Conservation (phyloP, 2,113 vertebrate species). For the Myocastor coypus region DNA sequence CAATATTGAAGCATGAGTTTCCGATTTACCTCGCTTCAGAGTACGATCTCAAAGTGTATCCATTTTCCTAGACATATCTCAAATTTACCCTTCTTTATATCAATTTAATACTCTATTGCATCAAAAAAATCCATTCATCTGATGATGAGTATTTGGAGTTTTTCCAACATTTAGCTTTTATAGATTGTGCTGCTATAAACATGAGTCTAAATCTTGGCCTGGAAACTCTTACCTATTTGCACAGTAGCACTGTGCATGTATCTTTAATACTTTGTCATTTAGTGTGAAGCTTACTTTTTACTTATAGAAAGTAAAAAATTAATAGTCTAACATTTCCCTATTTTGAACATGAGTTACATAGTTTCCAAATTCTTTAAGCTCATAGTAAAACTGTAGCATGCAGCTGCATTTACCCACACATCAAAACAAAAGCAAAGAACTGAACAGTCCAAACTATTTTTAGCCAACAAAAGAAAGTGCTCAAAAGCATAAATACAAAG, state of each 20-base stretch:
- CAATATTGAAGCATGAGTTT: not conserved
- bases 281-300: not conserved
- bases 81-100: not conserved
- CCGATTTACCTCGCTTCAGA: not conserved
- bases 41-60: not conserved
- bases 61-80: not conserved
- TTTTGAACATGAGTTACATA: conserved; percentile 19
- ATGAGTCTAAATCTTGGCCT: not conserved
- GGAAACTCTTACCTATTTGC: not conserved
- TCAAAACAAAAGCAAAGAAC: conserved; percentile 60
- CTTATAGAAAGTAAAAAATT: conserved; percentile 50
- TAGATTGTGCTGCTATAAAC: not conserved
- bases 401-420: conserved; percentile 72
- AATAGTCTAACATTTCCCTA: not conserved
- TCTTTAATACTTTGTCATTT: conserved; percentile 35
- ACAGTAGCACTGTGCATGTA: not conserved
- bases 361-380: conserved; percentile 64
- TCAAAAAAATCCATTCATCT: not conserved
- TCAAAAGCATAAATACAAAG: conserved; percentile 52
- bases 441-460: conserved; percentile 76
- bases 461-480: conserved; percentile 68
- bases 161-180: not conserved
- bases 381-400: conserved; percentile 67
- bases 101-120: not conserved
- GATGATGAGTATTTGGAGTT: not conserved